Percentiles rank a stretch among this genome's conserved stretches.
Conservation (phyloP, 2,888 invertebrate species). For the Herminia tarsipennalis region DNA sequence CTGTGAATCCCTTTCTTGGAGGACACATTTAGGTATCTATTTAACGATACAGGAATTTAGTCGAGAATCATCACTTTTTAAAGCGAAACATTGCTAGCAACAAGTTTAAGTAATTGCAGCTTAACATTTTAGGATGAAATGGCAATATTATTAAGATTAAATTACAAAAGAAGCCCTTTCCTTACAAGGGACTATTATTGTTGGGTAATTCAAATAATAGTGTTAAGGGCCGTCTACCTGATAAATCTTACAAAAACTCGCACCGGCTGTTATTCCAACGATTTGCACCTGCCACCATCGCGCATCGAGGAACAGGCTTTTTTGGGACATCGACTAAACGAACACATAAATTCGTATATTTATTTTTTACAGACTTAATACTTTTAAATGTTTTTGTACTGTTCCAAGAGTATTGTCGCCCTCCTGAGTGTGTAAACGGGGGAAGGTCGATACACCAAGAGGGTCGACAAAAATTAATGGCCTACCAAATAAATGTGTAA, state of each 20-base stretch:
- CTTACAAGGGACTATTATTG: constrained; percentile 8
- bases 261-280: constrained; percentile 53
- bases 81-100: no score
- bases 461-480: constrained; percentile 41
- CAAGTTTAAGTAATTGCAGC: not conserved
- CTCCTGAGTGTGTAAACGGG: constrained; percentile 46
- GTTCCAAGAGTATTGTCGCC: constrained; percentile 47
- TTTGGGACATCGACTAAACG: constrained; percentile 19
- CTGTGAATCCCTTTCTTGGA: no score
- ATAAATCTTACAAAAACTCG: constrained; percentile 47
- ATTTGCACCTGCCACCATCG: constrained; percentile 76
- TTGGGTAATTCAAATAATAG: constrained; percentile 16
- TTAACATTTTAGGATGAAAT: not conserved
- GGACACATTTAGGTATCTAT: no score
- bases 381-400: constrained; percentile 3
- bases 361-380: not conserved
- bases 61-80: no score
- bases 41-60: no score
- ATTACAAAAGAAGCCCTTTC: not conserved
- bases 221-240: constrained; percentile 53
- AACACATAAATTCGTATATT: not conserved
- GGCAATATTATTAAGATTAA: not conserved
- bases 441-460: constrained; percentile 56
- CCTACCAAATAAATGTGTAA: constrained; percentile 12
- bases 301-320: constrained; percentile 38